Base-by-base conservation (phyloP, 2,888 invertebrate genomes). In the Coenonympha glycerion region DNA sequence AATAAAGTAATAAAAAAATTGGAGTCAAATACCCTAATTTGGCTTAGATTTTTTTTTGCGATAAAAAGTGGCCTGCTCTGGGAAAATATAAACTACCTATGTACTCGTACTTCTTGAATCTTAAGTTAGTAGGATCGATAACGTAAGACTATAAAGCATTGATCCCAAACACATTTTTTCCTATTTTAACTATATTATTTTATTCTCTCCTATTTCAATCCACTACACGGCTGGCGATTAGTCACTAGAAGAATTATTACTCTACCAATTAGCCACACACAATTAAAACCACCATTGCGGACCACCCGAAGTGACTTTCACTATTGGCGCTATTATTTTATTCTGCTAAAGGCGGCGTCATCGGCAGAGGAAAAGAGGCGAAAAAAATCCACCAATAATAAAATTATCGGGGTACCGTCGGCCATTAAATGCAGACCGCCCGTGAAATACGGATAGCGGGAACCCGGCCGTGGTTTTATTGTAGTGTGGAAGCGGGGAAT, bases 361-460 rank as follows among this genome's bases (percentile, higher is more conserved):
- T 71, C 70, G 69, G 61, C 77, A 79, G 73, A 44, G 60, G 51
- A 57, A 50, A 57, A 56, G 56, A 55, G 57, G 52, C 57, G 53
- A 61, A 65, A 77, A 79, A 81, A 83, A 83, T 76, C 64, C 76
- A 65, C 79, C 79, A 76, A 83, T 86, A 85, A 86, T 85, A 83
- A 85, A 85, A 86, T 85, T 86, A 85, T 85, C 80, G 80, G 76
- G 70, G 73, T 73, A 76, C 82, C 78, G 73, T 70, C 69, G 68
- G 79, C 85, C 78, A 83, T 86, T 85, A 85, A 84, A 79, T 73
- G 84, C 86, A 86, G 85, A 74, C 83, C 77, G 79, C 70, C 72
- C 74, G 79, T 82, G 79, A 84, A 84, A 82, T 80, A 76, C 73
- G 68, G 67, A 71, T 68, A 67, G 66, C 66, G 65, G 65, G 70